A percentile compares a stretch with the other conserved stretches of the same genome.
Evolutionary conservation across 2,113 vertebrate species (phyloP).

Genomic region (Chaetura pelagica): DNA sequence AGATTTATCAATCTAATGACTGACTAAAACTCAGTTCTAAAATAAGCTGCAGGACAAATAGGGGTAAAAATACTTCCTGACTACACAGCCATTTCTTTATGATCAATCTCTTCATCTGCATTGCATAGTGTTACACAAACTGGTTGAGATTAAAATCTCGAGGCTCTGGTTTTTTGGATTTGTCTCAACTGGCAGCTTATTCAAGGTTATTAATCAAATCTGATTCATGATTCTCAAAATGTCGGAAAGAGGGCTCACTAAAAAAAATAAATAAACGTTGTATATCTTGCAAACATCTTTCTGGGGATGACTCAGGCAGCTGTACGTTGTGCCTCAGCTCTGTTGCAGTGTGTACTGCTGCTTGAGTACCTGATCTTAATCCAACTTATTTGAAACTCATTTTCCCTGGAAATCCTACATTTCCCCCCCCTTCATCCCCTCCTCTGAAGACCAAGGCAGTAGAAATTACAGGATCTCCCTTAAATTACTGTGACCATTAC

Average conservation of each 20-base stretch:
- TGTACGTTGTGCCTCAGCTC: neutral
- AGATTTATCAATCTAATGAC: conserved; percentile 18
- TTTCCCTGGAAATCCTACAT: neutral
- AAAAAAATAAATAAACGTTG: neutral
- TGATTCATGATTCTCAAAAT: conserved; percentile 34
- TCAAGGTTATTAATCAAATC: conserved; percentile 16
- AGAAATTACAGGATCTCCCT: neutral
- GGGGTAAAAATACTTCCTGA: conserved; percentile 4
- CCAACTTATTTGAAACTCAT: neutral
- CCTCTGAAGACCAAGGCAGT: neutral
- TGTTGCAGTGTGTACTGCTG: neutral
- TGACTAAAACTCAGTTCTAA: conserved; percentile 25
- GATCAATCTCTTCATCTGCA: conserved; percentile 18
- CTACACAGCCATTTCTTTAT: neutral
- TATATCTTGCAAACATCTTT: neutral
- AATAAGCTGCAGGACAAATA: conserved; percentile 29
- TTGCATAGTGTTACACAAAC: neutral
- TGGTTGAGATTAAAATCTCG: conserved; percentile 11
- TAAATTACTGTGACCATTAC: neutral
- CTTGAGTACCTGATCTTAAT: neutral
- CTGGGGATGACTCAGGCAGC: neutral
- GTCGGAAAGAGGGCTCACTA: neutral
- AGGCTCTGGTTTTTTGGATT: neutral
- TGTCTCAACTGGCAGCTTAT: conserved; percentile 38
- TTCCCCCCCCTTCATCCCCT: neutral